Conservation (phyloP, 1,140 invertebrate species). For the Melipona quadrifasciata region DNA sequence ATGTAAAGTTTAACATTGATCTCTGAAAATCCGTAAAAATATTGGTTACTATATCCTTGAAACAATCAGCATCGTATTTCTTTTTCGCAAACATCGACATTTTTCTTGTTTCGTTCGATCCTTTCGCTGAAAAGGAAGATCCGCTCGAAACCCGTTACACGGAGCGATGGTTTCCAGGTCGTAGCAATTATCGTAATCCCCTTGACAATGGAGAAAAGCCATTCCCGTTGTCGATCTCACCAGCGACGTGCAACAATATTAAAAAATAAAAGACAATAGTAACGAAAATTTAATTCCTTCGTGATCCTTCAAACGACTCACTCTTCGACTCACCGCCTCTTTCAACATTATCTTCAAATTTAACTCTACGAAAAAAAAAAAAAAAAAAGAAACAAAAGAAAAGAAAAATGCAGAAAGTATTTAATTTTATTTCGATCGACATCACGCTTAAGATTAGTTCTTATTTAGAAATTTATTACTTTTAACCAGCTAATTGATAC, state of each 20-base stretch:
- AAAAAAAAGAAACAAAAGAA: too few relatives aligned
- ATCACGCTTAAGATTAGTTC: too few relatives aligned
- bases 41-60: background rate
- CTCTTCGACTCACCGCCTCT: background rate
- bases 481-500: background rate
- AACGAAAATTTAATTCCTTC: background rate
- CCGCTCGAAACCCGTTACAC: slow-evolving; percentile 64
- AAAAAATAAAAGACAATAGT: background rate
- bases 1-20: background rate
- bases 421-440: too few relatives aligned
- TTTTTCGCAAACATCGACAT: background rate
- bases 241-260: background rate
- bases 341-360: too few relatives aligned
- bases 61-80: background rate
- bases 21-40: background rate
- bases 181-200: slow-evolving; percentile 70
- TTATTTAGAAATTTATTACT: too few relatives aligned
- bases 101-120: background rate
- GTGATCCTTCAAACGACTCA: background rate
- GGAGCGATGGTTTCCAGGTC: slow-evolving; percentile 67
- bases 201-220: slow-evolving; percentile 52
- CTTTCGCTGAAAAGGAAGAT: background rate
- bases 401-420: too few relatives aligned
- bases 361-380: too few relatives aligned
- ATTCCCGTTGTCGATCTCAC: background rate